A percentile compares a stretch with the other conserved stretches of the same genome.
phyloP scores from a whole-genome alignment of 2,888 invertebrate genomes.

The Chromoteleia sp. region DNA sequence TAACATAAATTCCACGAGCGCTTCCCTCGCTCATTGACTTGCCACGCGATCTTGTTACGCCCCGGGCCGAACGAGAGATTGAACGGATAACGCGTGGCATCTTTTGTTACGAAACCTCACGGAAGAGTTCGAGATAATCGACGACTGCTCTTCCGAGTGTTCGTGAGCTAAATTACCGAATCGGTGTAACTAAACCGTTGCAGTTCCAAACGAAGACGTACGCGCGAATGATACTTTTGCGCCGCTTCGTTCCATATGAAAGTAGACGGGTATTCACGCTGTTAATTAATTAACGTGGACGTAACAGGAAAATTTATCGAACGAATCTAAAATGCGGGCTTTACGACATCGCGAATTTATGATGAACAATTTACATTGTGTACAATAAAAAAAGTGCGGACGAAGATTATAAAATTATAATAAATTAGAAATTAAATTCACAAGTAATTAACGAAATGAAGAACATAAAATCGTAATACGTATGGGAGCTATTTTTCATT shows the following conservation, averaged over 20 bases:
- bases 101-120: constrained; percentile 66
- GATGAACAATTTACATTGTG: neutral
- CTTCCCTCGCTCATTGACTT: constrained; percentile 55
- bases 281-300: no score
- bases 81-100: constrained; percentile 47
- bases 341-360: no score
- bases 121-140: constrained; percentile 42
- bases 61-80: constrained; percentile 26
- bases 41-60: constrained; percentile 72
- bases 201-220: neutral
- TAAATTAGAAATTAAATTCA: no score
- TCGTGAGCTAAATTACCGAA: constrained; percentile 26
- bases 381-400: no score
- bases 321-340: no score
- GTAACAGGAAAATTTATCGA: no score
- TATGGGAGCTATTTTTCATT: no score
- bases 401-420: no score
- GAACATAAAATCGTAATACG: no score
- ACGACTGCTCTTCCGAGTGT: constrained; percentile 21
- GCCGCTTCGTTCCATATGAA: no score
- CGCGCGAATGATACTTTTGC: neutral
- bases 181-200: neutral
- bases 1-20: constrained; percentile 34
- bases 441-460: no score
- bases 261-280: no score